Evolutionary conservation across 37 sponge, comb jelly and placozoan species (phyloP), one percentile per base, ranked within the genome.

Genomic region (Cliona cf. orientalis): DNA sequence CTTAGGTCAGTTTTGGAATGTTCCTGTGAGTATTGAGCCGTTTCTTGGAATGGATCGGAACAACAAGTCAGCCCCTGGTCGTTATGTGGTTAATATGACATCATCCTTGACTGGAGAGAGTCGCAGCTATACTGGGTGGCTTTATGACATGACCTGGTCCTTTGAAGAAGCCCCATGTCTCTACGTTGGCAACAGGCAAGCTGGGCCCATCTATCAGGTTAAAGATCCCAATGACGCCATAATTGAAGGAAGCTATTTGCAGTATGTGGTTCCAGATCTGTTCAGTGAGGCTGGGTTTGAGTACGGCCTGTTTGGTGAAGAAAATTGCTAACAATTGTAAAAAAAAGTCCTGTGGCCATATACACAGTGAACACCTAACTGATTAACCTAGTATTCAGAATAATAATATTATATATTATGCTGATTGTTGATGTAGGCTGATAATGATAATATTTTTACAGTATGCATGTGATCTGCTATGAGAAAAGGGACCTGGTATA

Each of bases 1-100:
- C 25, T 2, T 69, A 93, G 93, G 89, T 71, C 80, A 79, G 25
- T 79, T 79, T 46, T 79, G 69, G 80, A 79, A 79, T 46, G 66
- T 79, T 25, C 80, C 80, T 12, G 26, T 68, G 42, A 65, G 2
- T 9, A 79, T 68, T 34, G 33, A 32, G 28, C 63, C 46, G 14
- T 92, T 62, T 55, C 71, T 42, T 31, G 71, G 67, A 23, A 55
- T 46, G 53, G n/a, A 19, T 19, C 66, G n/a, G 14, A n/a, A 28
- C 22, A 55, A 39, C 2, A 31, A 2, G 14, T 53, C 3, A 7
- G 9, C 5, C 41, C 36, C 2, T 25, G 35, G 39, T 7, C 26
- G 42, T 29, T 75, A 59, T n/a, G 17, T 31, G 0, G 67, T 79
- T 6, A 66, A 49, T 55, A 6, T 67, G 38, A 79, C 67, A 28